Conservation (phyloP, 2,797 vertebrate genomes). For the Nasua narica region DNA sequence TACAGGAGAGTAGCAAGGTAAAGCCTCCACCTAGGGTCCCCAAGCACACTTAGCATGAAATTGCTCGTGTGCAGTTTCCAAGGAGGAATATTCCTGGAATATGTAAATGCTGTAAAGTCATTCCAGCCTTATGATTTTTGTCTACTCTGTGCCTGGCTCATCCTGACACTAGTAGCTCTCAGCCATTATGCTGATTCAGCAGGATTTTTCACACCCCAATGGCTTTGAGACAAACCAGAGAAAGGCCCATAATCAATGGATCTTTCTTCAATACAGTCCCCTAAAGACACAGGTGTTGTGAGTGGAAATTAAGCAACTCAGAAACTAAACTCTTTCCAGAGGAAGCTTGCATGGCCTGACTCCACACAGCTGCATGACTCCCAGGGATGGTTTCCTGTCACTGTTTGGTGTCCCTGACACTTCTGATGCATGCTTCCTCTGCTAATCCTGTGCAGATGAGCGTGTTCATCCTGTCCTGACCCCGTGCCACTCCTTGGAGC, state of each 20-base stretch:
- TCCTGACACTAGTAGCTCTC: neutral
- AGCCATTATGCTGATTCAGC: neutral
- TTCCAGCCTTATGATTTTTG: neutral
- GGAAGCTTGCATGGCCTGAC: neutral
- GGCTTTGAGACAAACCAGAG: neutral
- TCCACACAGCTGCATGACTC: neutral
- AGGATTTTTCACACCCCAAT: neutral
- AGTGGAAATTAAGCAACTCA: conserved; percentile 37
- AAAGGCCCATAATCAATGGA: neutral
- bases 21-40: neutral
- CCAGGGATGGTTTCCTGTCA: conserved; percentile 14
- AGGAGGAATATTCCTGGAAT: neutral
- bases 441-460: neutral
- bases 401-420: neutral
- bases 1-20: neutral
- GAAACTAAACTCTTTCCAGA: neutral
- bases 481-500: neutral
- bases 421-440: conserved; percentile 35
- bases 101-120: neutral
- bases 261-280: neutral
- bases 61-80: neutral
- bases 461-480: neutral
- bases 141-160: neutral
- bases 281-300: neutral
- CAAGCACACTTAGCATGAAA: neutral